These are phyloP conservation scores for Semotilus atromaculatus DNA, from an alignment of 2,797 vertebrate species.

Conservation along the genomic window DNA sequence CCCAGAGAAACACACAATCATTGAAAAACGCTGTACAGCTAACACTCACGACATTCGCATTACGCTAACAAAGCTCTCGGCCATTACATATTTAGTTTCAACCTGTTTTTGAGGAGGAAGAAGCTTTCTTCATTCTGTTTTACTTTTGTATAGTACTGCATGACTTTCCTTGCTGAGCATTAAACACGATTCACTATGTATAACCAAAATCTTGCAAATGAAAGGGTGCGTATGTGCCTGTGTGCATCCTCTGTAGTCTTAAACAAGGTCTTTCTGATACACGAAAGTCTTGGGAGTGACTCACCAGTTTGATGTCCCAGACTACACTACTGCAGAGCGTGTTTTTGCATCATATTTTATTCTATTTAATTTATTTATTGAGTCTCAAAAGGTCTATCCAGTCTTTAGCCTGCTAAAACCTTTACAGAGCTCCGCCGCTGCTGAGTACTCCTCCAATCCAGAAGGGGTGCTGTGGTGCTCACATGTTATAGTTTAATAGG, in stretches of 20 bases:
- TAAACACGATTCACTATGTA: constrained; percentile 67
- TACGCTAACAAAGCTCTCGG: constrained; percentile 37
- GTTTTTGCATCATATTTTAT: constrained; percentile 47
- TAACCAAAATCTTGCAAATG: constrained; percentile 59
- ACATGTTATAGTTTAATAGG: constrained; percentile 43
- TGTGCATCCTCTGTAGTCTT: constrained; percentile 74
- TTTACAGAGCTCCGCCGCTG: constrained; percentile 51
- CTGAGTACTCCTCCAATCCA: constrained; percentile 54
- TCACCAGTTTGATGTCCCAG: constrained; percentile 51
- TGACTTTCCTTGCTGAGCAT: constrained; percentile 68
- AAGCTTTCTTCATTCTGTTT: constrained; percentile 57
- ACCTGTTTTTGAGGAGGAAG: constrained; percentile 11
- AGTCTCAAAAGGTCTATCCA: constrained; percentile 46
- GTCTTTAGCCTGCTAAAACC: constrained; percentile 42
- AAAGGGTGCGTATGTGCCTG: constrained; percentile 58
- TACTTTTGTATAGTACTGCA: constrained; percentile 78
- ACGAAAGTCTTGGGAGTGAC: constrained; percentile 52
- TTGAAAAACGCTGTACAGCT: constrained; percentile 57
- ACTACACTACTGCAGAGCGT: constrained; percentile 36
- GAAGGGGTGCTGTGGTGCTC: constrained; percentile 58
- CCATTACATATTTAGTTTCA: constrained; percentile 34
- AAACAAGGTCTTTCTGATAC: constrained; percentile 74
- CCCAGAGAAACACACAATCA: constrained; percentile 63
- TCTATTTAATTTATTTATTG: constrained; percentile 60
- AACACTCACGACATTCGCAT: constrained; percentile 44